Percentiles rank a stretch among this genome's conserved stretches.
Evolutionary conservation across 2,888 invertebrate genomes (phyloP).

Genomic region (Melolontha melolontha): DNA sequence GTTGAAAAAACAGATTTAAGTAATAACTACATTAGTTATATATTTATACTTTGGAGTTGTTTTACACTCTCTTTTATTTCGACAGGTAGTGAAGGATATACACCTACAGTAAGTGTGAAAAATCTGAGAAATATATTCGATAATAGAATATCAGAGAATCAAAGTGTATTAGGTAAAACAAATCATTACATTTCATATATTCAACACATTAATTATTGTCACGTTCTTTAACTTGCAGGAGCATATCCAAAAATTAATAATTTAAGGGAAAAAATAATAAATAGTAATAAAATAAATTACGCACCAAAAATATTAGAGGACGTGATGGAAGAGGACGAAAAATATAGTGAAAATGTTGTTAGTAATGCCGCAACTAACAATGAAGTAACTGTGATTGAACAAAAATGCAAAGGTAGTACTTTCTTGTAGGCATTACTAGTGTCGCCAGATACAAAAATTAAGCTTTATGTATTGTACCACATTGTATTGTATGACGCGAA

Average conservation of each 20-base stretch:
- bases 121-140: too few relatives aligned
- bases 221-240: constrained; percentile 7
- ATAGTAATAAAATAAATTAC: constrained; percentile 10
- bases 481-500: too few relatives aligned
- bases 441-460: too few relatives aligned
- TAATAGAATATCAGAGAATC: too few relatives aligned
- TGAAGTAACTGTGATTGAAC: too few relatives aligned
- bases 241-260: constrained; percentile 9
- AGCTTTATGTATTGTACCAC: too few relatives aligned
- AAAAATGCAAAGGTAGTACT: too few relatives aligned
- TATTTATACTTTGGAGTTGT: background rate
- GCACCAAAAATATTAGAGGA: constrained; percentile 29
- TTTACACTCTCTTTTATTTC: background rate
- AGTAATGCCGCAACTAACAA: background rate
- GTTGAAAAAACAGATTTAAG: constrained; percentile 1
- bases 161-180: too few relatives aligned
- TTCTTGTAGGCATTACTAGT: too few relatives aligned
- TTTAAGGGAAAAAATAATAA: constrained; percentile 11
- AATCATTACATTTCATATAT: too few relatives aligned
- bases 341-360: background rate
- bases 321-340: background rate
- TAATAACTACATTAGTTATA: background rate
- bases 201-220: too few relatives aligned
- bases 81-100: background rate
- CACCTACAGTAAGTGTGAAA: too few relatives aligned